A percentile compares a stretch with the other conserved stretches of the same genome.
Conservation (phyloP, 2,797 vertebrate species). For the Margarornis squamiger region DNA sequence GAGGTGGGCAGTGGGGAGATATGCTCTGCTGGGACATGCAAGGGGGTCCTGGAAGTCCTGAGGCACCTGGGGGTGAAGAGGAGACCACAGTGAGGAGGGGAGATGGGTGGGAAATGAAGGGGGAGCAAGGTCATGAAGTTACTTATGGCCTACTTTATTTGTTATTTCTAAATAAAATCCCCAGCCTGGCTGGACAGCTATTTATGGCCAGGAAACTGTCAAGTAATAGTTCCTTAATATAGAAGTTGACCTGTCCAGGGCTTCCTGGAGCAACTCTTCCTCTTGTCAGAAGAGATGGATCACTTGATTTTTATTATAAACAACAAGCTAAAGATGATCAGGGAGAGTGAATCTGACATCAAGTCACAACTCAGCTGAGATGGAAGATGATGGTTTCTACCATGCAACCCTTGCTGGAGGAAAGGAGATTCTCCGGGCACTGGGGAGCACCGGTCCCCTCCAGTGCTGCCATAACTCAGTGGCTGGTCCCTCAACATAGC, state of each 20-base stretch:
- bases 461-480: not conserved
- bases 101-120: not conserved
- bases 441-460: not conserved
- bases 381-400: not conserved
- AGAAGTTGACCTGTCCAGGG: constrained; percentile 60
- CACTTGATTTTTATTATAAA: constrained; percentile 65
- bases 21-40: not conserved
- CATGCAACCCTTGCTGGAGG: not conserved
- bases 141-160: not conserved
- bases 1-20: not conserved
- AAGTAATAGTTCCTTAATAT: constrained; percentile 65
- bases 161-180: constrained; percentile 59
- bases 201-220: constrained; percentile 68
- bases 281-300: constrained; percentile 71
- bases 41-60: not conserved
- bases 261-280: constrained; percentile 70
- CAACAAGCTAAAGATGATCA: constrained; percentile 53
- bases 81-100: not conserved
- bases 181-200: constrained; percentile 9
- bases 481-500: fast-evolving
- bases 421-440: not conserved
- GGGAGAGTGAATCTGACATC: constrained; percentile 45
- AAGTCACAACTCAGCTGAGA: not conserved
- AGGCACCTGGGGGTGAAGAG: not conserved
- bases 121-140: not conserved